Percentiles rank a stretch among this genome's conserved stretches.
These are phyloP conservation scores for Alloplasta piceator DNA, from an alignment of 2,888 invertebrate genomes.

Conservation along the genomic window DNA sequence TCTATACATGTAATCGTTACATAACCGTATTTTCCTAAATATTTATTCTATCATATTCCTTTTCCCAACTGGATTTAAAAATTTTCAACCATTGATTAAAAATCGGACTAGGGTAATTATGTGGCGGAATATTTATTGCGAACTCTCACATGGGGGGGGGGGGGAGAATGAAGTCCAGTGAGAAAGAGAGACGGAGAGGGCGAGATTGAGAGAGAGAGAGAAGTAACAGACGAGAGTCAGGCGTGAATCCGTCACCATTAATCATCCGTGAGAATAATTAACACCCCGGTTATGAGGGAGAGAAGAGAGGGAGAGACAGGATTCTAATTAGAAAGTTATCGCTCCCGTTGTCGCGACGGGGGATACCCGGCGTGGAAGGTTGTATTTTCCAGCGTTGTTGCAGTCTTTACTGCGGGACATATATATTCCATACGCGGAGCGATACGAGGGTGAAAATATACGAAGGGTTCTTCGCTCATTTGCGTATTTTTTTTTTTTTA, in stretches of 20 bases:
- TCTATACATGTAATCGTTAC: no score
- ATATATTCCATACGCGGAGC: slow-evolving; percentile 11
- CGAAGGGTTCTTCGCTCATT: slow-evolving; percentile 9
- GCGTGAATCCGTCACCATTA: slow-evolving; percentile 75
- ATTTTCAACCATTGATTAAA: not conserved
- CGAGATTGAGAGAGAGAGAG: slow-evolving; percentile 31
- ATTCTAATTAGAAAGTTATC: slow-evolving; percentile 80
- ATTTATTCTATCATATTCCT: no score
- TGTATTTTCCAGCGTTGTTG: slow-evolving; percentile 6
- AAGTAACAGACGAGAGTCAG: slow-evolving; percentile 39
- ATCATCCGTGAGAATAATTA: slow-evolving; percentile 79
- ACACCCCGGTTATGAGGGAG: slow-evolving; percentile 58
- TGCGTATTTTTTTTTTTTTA: slow-evolving; percentile 3
- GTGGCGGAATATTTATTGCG: slow-evolving; percentile 34
- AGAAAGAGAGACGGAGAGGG: not conserved
- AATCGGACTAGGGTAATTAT: not conserved
- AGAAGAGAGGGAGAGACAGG: slow-evolving; percentile 72
- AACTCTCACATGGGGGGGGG: slow-evolving; percentile 9
- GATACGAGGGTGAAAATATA: slow-evolving; percentile 10
- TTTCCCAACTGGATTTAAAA: not conserved
- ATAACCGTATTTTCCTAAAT: no score
- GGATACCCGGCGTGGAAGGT: slow-evolving; percentile 54
- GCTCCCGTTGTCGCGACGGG: slow-evolving; percentile 72
- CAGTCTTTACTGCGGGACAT: slow-evolving; percentile 26
- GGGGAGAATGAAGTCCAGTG: slow-evolving; percentile 2